These are phyloP conservation scores for Monopis laevigella DNA, from an alignment of 2,888 invertebrate genomes.

Conservation along the genomic window DNA sequence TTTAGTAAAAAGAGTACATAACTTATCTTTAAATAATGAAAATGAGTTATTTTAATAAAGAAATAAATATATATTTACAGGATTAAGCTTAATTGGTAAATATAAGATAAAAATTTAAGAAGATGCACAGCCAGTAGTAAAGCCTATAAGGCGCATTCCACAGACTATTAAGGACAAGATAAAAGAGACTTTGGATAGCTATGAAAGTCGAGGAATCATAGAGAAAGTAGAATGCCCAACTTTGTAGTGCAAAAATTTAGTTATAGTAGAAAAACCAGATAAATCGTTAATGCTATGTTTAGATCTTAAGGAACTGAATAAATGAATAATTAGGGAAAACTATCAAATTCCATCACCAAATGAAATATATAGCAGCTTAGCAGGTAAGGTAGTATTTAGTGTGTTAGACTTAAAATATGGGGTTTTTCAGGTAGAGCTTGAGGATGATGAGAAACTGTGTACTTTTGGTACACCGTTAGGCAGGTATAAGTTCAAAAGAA, in stretches of 20 bases:
- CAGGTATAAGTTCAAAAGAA: constrained; percentile 15
- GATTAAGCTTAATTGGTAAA: neutral
- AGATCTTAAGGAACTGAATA: constrained; percentile 22
- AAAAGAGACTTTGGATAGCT: constrained; percentile 13
- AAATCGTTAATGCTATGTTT: constrained; percentile 23
- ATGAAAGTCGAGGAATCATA: constrained; percentile 16
- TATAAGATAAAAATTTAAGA: neutral
- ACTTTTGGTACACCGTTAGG: constrained; percentile 8
- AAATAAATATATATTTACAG: neutral
- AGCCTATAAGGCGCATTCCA: constrained; percentile 16
- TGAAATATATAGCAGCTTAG: constrained; percentile 21
- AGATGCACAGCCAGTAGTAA: constrained; percentile 11
- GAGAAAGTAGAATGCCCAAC: constrained; percentile 17
- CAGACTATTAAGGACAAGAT: constrained; percentile 11
- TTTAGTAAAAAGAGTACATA: too few relatives aligned
- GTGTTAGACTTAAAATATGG: constrained; percentile 20
- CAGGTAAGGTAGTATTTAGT: constrained; percentile 20
- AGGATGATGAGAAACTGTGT: constrained; percentile 15
- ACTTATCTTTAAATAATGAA: too few relatives aligned
- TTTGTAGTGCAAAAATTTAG: constrained; percentile 20
- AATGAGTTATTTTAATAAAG: neutral
- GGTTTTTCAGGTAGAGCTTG: constrained; percentile 16
- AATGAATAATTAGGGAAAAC: constrained; percentile 19
- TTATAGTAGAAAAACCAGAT: constrained; percentile 24
- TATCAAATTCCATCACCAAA: constrained; percentile 16